A percentile compares a stretch with the other conserved stretches of the same genome.
Conservation (phyloP, 37 sponge, comb jelly and placozoan species). For the Bolinopsis microptera region DNA sequence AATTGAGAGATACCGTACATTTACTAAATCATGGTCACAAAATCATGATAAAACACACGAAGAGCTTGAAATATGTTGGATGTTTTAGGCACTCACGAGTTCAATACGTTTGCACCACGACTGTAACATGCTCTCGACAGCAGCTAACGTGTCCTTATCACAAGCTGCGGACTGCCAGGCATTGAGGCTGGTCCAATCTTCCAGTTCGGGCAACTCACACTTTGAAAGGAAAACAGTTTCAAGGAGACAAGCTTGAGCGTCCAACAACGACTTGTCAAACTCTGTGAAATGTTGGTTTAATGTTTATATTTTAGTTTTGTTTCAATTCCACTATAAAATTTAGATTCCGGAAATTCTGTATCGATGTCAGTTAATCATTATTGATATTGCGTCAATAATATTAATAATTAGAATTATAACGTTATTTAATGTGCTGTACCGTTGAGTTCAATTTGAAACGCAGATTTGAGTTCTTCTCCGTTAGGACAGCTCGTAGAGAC, state of each 20-base stretch:
- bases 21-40: no score
- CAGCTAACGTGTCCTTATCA: slow-evolving; percentile 71
- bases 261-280: slow-evolving; percentile 62
- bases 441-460: background rate
- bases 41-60: no score
- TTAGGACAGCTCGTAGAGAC: slow-evolving; percentile 5
- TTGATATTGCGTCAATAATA: no score
- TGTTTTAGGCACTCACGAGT: slow-evolving; percentile 75
- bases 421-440: background rate
- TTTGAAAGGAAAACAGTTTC: slow-evolving; percentile 73
- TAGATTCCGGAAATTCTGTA: no score
- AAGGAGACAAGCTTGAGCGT: slow-evolving; percentile 76
- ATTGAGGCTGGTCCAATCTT: slow-evolving; percentile 66
- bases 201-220: slow-evolving; percentile 71
- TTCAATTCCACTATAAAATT: no score
- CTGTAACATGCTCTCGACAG: slow-evolving; percentile 75
- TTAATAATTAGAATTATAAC: no score
- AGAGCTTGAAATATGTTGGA: no score
- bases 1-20: no score
- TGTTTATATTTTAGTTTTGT: no score
- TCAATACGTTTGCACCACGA: slow-evolving; percentile 90
- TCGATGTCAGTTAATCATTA: no score
- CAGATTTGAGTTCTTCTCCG: background rate
- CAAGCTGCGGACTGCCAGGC: slow-evolving; percentile 72
- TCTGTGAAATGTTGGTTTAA: slow-evolving; percentile 13